These are phyloP conservation scores for Amblyjoppa proteus DNA, from an alignment of 2,888 invertebrate genomes.

Conservation along the genomic window DNA sequence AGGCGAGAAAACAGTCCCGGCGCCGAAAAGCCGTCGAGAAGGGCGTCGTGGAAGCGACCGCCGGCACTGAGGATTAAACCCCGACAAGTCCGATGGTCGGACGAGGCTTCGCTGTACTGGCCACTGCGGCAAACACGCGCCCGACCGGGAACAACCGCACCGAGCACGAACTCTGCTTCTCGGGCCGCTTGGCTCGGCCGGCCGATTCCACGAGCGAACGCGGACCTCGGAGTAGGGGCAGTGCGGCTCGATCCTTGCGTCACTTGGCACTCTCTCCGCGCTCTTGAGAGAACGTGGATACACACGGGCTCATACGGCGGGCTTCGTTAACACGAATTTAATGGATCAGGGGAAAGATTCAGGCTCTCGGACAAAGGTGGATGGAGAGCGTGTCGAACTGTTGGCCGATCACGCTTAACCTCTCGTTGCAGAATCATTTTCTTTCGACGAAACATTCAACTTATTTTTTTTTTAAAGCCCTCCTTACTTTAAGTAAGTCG, in stretches of 20 bases:
- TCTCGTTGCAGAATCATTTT: background rate
- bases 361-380: background rate
- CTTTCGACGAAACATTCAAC: background rate
- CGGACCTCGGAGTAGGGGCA: slow-evolving; percentile 31
- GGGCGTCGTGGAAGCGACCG: slow-evolving; percentile 13
- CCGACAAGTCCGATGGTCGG: slow-evolving; percentile 63
- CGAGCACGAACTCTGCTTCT: slow-evolving; percentile 9
- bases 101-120: slow-evolving; percentile 62
- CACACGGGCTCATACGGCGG: background rate
- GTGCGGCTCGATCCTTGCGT: slow-evolving; percentile 7
- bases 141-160: slow-evolving; percentile 20
- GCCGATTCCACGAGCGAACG: slow-evolving; percentile 49
- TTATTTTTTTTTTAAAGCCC: background rate
- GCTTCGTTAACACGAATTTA: slow-evolving; percentile 5
- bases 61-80: slow-evolving; percentile 38
- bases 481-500: background rate
- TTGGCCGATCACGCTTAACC: slow-evolving; percentile 12
- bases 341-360: background rate
- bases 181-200: slow-evolving; percentile 28
- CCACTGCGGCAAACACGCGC: slow-evolving; percentile 45
- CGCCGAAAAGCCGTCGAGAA: background rate
- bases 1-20: slow-evolving; percentile 20
- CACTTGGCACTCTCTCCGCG: slow-evolving; percentile 64
- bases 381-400: background rate
- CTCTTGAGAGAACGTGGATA: slow-evolving; percentile 22